A percentile compares a stretch with the other conserved stretches of the same genome.
These are phyloP conservation scores for Cephalopterus ornatus DNA, from an alignment of 2,113 vertebrate species.

Conservation along the genomic window DNA sequence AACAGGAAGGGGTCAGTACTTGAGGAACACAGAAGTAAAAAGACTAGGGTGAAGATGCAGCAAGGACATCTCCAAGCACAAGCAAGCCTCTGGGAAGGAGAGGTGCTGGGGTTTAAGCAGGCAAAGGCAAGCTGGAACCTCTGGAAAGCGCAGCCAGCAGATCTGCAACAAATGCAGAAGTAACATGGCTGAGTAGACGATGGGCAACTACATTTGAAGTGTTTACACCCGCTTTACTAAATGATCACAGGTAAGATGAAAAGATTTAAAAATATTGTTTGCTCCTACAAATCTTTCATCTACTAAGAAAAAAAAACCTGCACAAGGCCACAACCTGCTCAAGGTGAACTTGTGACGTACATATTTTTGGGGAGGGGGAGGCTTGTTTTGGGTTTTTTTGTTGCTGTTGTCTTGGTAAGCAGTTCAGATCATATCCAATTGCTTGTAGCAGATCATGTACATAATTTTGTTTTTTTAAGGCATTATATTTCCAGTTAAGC, in stretches of 20 bases:
- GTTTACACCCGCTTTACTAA: background rate
- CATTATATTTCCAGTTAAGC: background rate
- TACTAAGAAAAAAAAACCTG: background rate
- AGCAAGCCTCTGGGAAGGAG: background rate
- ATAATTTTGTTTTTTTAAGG: accelerated
- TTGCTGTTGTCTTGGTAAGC: background rate
- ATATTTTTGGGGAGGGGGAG: background rate
- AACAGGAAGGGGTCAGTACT: background rate
- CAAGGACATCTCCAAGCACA: background rate
- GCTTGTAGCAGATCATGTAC: background rate
- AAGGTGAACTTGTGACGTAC: background rate
- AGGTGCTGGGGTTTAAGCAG: background rate
- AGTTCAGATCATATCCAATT: background rate
- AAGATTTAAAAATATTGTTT: background rate
- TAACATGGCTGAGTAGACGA: accelerated
- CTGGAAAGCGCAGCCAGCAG: accelerated
- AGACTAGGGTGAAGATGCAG: background rate
- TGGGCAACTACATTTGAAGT: background rate
- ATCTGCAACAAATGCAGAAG: background rate
- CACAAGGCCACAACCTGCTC: background rate
- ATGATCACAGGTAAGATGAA: background rate
- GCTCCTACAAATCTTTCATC: background rate
- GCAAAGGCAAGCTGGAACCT: background rate
- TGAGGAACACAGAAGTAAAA: background rate
- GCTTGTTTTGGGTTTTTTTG: background rate